Conservation (phyloP, 2,113 vertebrate genomes). For the Odocoileus virginianus region DNA sequence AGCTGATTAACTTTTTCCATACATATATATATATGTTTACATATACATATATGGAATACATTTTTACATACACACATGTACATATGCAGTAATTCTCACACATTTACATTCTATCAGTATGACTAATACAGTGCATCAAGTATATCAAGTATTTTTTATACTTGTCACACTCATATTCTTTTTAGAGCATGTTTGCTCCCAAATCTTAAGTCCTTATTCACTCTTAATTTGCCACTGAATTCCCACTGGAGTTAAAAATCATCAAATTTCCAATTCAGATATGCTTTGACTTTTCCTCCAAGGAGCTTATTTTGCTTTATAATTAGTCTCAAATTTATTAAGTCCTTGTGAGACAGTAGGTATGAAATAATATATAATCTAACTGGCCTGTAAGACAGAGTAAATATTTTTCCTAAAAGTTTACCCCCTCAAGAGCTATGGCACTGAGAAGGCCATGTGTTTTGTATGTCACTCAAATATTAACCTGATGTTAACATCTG, state of each 20-base stretch:
- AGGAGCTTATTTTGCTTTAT: conserved; percentile 26
- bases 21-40: not conserved
- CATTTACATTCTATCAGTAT: conserved; percentile 28
- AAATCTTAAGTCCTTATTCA: conserved; percentile 39
- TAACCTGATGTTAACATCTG: not conserved
- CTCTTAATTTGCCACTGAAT: conserved; percentile 51
- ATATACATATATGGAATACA: not conserved
- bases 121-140: not conserved
- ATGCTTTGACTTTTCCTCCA: conserved; percentile 31
- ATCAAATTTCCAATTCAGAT: conserved; percentile 61
- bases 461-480: not conserved
- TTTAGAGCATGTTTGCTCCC: conserved; percentile 49
- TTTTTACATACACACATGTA: not conserved
- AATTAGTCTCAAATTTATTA: conserved; percentile 12
- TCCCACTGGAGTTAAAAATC: conserved; percentile 66
- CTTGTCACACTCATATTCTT: conserved; percentile 46
- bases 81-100: conserved; percentile 16
- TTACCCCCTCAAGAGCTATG: not conserved
- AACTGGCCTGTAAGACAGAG: not conserved
- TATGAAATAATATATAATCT: conserved; percentile 28
- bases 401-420: not conserved
- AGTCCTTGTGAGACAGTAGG: not conserved
- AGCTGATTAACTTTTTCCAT: not conserved
- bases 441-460: not conserved
- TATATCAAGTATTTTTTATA: conserved; percentile 34